Percentiles rank a stretch among this genome's conserved stretches.
Evolutionary conservation across 1,140 invertebrate species (phyloP).

Genomic region (Lepidurus arcticus): DNA sequence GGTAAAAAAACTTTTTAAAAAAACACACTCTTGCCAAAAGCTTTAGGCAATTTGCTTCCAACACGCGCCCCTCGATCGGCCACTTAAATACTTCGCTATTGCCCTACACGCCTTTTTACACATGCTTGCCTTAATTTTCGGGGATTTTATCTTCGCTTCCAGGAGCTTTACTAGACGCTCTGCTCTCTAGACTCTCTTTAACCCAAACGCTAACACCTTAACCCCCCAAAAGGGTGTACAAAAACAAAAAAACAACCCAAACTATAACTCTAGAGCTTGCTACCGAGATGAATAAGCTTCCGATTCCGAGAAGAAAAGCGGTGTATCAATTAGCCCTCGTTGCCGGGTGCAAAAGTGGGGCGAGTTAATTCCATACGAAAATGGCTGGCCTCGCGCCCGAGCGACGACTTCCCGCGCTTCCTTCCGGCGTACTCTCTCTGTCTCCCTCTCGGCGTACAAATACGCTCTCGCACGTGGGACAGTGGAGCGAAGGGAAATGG

Average conservation of each 20-base stretch:
- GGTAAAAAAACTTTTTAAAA: not conserved
- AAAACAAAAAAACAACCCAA: not conserved
- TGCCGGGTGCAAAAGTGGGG: not conserved
- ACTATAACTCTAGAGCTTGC: not conserved
- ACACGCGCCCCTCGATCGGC: not conserved
- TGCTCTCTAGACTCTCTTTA: not conserved
- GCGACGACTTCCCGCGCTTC: not conserved
- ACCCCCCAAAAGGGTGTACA: not conserved
- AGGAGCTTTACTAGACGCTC: not conserved
- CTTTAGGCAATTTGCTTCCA: not conserved
- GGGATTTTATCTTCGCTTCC: not conserved
- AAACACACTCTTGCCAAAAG: not conserved
- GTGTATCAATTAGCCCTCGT: slow-evolving; percentile 13
- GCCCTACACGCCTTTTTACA: not conserved
- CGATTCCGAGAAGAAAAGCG: not conserved
- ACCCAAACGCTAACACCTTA: not conserved
- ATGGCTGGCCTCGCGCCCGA: not conserved
- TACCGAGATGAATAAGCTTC: not conserved
- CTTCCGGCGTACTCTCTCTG: not conserved
- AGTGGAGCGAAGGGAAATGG: not conserved
- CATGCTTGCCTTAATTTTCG: not conserved
- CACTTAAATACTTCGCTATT: not conserved
- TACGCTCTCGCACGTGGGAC: not conserved
- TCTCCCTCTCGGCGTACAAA: no score
- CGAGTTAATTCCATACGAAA: not conserved